Evolutionary conservation across 2,888 invertebrate genomes (phyloP).

Genomic region (Junonia oenone): DNA sequence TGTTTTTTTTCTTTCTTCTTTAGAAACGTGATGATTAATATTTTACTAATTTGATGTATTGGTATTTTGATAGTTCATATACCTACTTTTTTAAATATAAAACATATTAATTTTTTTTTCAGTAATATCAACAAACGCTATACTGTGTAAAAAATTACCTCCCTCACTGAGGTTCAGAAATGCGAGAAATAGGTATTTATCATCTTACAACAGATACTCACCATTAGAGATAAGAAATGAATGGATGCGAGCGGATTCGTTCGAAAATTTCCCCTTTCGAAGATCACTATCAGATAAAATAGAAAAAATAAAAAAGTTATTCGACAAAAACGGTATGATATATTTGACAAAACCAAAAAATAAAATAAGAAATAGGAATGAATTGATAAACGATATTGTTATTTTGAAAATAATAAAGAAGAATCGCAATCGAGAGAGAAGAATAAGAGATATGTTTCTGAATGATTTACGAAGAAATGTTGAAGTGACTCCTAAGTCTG

Average conservation of each 20-base stretch:
- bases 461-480: not conserved
- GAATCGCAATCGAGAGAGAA: not conserved
- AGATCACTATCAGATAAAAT: not conserved
- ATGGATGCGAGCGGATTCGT: constrained; percentile 6
- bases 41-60: too few relatives aligned
- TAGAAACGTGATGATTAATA: too few relatives aligned
- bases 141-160: not conserved
- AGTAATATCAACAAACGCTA: not conserved
- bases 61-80: too few relatives aligned
- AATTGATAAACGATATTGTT: not conserved
- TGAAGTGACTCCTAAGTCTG: not conserved
- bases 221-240: constrained; percentile 12
- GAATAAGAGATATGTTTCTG: not conserved
- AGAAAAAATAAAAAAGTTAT: not conserved
- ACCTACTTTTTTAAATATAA: too few relatives aligned
- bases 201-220: not conserved
- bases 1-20: too few relatives aligned
- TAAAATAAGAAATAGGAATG: not conserved
- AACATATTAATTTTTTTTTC: not conserved
- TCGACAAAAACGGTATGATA: not conserved
- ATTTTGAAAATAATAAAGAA: not conserved
- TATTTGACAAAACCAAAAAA: not conserved
- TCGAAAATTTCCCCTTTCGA: constrained; percentile 15
- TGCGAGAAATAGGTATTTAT: not conserved
- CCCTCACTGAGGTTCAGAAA: not conserved